A percentile compares a stretch with the other conserved stretches of the same genome.
These are phyloP conservation scores for Corythoichthys intestinalis DNA, from an alignment of 2,113 vertebrate genomes.

Conservation along the genomic window DNA sequence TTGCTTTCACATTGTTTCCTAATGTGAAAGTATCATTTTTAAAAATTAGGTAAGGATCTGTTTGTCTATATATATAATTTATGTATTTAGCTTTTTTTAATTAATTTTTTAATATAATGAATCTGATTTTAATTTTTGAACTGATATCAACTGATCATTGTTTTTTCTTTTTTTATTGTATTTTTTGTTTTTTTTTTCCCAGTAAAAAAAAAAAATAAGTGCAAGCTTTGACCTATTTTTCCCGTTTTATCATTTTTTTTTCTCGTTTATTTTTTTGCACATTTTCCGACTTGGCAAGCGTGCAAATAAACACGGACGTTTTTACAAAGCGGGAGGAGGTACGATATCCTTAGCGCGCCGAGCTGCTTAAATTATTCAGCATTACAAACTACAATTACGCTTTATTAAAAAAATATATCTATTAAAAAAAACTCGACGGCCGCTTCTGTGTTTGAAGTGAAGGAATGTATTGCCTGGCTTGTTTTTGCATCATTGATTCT, in stretches of 20 bases:
- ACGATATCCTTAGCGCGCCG: not conserved
- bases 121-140: too few species aligned
- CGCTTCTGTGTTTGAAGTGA: conserved; percentile 84
- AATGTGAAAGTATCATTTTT: too few species aligned
- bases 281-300: not conserved
- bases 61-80: too few species aligned
- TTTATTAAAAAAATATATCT: conserved; percentile 89
- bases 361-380: conserved; percentile 96
- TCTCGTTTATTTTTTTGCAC: not conserved
- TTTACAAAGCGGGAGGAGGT: not conserved
- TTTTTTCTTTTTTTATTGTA: not conserved
- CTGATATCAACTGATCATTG: too few species aligned
- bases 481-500: conserved; percentile 99
- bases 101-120: too few species aligned
- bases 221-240: not conserved
- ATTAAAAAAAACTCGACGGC: conserved; percentile 84
- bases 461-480: conserved; percentile 97
- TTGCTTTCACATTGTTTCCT: too few species aligned
- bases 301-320: conserved; percentile 2
- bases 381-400: conserved; percentile 99
- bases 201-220: too few species aligned
- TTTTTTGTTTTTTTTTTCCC: not conserved
- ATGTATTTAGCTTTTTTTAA: too few species aligned
- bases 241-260: not conserved
- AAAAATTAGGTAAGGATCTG: too few species aligned